Conservation (phyloP, 2,797 vertebrate species). For the Lophius americanus region DNA sequence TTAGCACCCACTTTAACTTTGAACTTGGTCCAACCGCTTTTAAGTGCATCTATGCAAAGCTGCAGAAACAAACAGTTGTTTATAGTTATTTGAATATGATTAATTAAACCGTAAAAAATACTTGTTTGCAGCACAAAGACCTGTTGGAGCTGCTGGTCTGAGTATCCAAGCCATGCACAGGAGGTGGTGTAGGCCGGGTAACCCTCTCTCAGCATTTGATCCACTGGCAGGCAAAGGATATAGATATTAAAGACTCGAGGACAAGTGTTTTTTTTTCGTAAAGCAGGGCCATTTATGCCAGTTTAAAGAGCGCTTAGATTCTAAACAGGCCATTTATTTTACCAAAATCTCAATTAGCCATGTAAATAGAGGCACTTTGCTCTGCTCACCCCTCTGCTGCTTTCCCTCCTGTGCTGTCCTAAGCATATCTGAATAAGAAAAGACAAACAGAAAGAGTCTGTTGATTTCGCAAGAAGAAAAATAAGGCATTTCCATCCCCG, state of each 20-base stretch:
- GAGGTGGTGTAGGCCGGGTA: constrained; percentile 86
- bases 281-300: constrained; percentile 22
- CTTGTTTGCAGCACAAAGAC: constrained; percentile 45
- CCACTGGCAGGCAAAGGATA: constrained; percentile 71
- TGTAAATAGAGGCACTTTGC: constrained; percentile 30
- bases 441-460: constrained; percentile 12
- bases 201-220: constrained; percentile 77
- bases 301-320: constrained; percentile 34
- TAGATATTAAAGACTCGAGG: constrained; percentile 15
- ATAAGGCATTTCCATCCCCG: neutral
- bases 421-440: constrained; percentile 77
- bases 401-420: constrained; percentile 77
- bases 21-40: constrained; percentile 81
- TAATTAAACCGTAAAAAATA: rapidly evolving
- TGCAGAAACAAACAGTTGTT: constrained; percentile 18
- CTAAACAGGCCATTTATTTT: constrained; percentile 37
- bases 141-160: constrained; percentile 80
- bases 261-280: constrained; percentile 24
- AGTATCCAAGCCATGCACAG: constrained; percentile 83
- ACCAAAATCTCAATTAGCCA: constrained; percentile 16
- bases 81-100: neutral
- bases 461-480: neutral
- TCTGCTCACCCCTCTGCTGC: constrained; percentile 80
- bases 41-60: constrained; percentile 74
- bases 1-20: constrained; percentile 88